These are phyloP conservation scores for Columba janthina DNA, from an alignment of 2,113 vertebrate species.

Conservation along the genomic window DNA sequence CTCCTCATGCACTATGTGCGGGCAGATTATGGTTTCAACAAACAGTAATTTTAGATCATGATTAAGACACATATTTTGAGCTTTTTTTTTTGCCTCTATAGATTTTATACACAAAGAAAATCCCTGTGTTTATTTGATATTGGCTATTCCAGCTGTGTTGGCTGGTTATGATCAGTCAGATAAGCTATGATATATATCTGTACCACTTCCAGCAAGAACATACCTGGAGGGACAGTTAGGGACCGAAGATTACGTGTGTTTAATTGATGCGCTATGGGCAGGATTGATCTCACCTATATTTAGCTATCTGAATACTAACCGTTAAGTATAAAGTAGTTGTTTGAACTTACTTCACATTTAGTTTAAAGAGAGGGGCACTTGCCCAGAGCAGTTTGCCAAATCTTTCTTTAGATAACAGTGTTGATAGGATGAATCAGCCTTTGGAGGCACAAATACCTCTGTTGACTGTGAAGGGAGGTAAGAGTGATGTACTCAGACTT, in stretches of 20 bases:
- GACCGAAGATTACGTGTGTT: background rate
- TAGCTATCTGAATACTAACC: background rate
- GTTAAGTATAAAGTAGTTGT: background rate
- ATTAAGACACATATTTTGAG: background rate
- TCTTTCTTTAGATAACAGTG: background rate
- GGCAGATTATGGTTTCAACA: background rate
- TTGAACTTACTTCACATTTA: background rate
- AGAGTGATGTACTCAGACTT: background rate
- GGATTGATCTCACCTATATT: background rate
- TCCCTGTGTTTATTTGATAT: background rate
- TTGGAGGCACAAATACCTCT: background rate
- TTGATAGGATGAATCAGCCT: slow-evolving; percentile 1
- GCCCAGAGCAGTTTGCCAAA: background rate
- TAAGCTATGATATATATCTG: background rate
- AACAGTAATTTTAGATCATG: background rate
- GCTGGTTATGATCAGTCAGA: background rate
- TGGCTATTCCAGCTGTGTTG: background rate
- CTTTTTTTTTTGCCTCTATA: background rate
- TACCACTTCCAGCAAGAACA: background rate
- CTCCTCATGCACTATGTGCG: background rate
- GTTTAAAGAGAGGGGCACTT: background rate
- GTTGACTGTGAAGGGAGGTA: background rate
- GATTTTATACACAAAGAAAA: background rate
- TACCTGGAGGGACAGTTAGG: background rate
- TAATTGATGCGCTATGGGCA: background rate